phyloP scores from a whole-genome alignment of 2,113 vertebrate species.

The Carettochelys insculpta region DNA sequence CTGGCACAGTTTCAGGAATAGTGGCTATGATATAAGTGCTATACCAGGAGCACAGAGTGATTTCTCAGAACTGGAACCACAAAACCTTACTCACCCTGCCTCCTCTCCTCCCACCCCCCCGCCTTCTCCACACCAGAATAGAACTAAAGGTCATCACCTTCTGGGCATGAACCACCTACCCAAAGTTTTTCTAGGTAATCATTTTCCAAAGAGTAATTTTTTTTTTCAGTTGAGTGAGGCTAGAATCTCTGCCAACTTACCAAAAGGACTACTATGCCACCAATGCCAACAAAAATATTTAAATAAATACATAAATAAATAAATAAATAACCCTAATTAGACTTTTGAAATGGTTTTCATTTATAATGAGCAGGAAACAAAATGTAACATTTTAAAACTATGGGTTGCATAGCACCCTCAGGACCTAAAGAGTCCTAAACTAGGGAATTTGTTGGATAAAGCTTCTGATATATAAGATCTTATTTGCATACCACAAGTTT shows the following conservation, averaged over 20 bases:
- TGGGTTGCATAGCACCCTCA: neutral
- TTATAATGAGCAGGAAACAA: accelerated
- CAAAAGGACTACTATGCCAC: neutral
- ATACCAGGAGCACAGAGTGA: neutral
- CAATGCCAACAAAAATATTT: neutral
- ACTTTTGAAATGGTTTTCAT: neutral
- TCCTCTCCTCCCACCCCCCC: too few relatives aligned
- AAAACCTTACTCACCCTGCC: neutral
- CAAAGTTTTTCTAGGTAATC: neutral
- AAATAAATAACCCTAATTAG: too few relatives aligned
- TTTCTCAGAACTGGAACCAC: neutral
- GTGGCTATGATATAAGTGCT: neutral
- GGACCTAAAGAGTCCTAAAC: too few relatives aligned
- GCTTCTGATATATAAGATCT: neutral
- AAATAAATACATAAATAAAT: too few relatives aligned
- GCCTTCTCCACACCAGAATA: neutral
- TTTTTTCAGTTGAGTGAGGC: neutral
- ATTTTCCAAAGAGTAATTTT: neutral
- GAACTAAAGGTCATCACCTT: neutral
- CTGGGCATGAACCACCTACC: neutral
- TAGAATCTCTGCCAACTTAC: neutral
- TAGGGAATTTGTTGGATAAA: too few relatives aligned
- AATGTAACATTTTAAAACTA: neutral
- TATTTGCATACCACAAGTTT: neutral
- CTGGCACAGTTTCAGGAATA: neutral